Percentiles rank a stretch among this genome's conserved stretches.
Conservation (phyloP, 2,797 vertebrate species). For the Takifugu ocellatus region DNA sequence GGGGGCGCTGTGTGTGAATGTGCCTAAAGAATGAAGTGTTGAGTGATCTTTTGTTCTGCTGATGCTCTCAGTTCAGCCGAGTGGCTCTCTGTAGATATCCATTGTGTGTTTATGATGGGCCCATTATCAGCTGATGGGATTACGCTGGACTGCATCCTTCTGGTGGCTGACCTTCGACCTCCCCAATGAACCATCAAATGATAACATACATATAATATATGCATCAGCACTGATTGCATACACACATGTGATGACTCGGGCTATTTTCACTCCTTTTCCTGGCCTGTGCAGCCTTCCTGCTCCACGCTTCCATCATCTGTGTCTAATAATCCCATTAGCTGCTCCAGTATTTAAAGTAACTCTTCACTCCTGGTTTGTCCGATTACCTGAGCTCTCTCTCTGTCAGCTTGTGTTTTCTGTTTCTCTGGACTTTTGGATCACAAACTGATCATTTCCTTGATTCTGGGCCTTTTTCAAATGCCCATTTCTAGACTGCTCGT, state of each 20-base stretch:
- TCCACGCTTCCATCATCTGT: too few species aligned
- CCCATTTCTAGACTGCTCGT: too few species aligned
- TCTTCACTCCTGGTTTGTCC: too few species aligned
- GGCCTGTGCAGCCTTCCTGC: too few species aligned
- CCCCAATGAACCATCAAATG: neutral
- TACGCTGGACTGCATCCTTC: conserved; percentile 1
- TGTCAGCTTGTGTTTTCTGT: too few species aligned
- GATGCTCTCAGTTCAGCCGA: conserved; percentile 2
- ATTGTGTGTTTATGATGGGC: neutral
- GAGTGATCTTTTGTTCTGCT: conserved; percentile 28
- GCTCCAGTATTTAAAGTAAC: neutral
- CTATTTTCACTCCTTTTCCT: neutral
- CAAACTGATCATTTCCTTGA: too few species aligned
- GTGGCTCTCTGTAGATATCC: neutral
- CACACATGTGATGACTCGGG: too few species aligned
- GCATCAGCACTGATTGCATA: neutral
- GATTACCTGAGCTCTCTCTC: too few species aligned
- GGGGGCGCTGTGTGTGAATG: conserved; percentile 7
- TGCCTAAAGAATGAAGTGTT: neutral
- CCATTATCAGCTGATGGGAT: conserved; percentile 22
- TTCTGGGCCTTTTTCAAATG: too few species aligned
- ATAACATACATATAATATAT: neutral
- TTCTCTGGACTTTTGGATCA: too few species aligned
- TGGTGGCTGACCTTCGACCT: conserved; percentile 20
- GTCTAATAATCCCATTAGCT: too few species aligned